Conservation (phyloP, 2,888 invertebrate species). For the Autographa gamma region DNA sequence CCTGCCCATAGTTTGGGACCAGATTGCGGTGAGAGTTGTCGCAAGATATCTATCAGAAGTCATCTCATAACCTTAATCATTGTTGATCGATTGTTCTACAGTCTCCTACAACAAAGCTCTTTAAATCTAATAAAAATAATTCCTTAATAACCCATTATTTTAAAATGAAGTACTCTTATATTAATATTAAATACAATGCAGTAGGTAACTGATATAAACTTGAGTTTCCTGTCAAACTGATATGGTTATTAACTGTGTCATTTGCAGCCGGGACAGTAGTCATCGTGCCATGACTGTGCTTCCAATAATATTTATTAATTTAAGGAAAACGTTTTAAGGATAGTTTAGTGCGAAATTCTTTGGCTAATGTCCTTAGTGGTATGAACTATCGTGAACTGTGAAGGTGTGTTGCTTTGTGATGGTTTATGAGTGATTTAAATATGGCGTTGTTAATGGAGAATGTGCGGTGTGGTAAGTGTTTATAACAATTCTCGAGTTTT, state of each 20-base stretch:
- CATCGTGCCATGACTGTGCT: neutral
- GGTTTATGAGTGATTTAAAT: neutral
- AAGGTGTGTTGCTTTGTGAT: neutral
- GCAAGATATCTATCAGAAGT: too few relatives aligned
- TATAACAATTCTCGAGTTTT: neutral
- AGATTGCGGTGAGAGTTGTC: too few relatives aligned
- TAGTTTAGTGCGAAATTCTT: neutral
- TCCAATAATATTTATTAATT: constrained; percentile 6
- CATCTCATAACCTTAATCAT: too few relatives aligned
- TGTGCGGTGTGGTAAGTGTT: neutral
- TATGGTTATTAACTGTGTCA: neutral
- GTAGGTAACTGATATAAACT: constrained; percentile 2
- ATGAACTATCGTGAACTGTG: neutral
- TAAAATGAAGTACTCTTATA: neutral
- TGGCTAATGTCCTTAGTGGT: neutral
- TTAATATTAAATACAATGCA: neutral
- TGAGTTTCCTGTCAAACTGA: constrained; percentile 1
- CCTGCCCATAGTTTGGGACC: too few relatives aligned
- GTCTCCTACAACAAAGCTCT: too few relatives aligned
- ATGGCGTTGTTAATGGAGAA: neutral
- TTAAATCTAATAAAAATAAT: too few relatives aligned
- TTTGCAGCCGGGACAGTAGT: neutral
- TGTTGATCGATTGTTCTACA: too few relatives aligned
- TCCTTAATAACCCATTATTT: neutral
- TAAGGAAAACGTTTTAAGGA: neutral